Conservation (phyloP, 2,888 invertebrate genomes). For the Heliconius erato region DNA sequence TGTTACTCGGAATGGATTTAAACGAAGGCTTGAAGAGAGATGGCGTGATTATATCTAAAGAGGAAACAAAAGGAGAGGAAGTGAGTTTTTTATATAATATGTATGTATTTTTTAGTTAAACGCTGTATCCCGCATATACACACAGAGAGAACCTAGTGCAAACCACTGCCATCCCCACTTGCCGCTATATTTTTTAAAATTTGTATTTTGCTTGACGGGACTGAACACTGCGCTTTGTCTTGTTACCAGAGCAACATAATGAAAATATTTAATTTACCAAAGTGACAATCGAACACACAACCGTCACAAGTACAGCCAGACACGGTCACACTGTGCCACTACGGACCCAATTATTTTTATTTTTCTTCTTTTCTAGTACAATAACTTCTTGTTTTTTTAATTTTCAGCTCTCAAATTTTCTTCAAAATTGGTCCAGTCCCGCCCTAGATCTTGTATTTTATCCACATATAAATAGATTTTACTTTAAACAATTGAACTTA, state of each 20-base stretch:
- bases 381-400: background rate
- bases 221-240: too few relatives aligned
- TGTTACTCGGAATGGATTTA: slow-evolving; percentile 88
- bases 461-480: slow-evolving; percentile 54
- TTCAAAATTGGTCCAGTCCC: slow-evolving; percentile 67
- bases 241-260: too few relatives aligned
- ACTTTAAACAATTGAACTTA: slow-evolving; percentile 86
- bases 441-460: slow-evolving; percentile 72
- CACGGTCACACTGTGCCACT: too few relatives aligned
- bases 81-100: background rate
- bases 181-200: too few relatives aligned
- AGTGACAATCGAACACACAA: too few relatives aligned
- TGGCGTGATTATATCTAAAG: slow-evolving; percentile 67
- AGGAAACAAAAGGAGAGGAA: background rate
- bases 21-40: slow-evolving; percentile 84
- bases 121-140: too few relatives aligned
- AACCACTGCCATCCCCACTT: background rate
- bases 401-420: slow-evolving; percentile 65
- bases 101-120: too few relatives aligned
- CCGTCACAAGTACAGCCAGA: too few relatives aligned
- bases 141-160: background rate
- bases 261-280: too few relatives aligned
- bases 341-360: background rate
- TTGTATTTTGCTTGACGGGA: too few relatives aligned
- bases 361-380: background rate